These are phyloP conservation scores for Myotis planiceps DNA, from an alignment of 2,797 vertebrate genomes.

Conservation along the genomic window DNA sequence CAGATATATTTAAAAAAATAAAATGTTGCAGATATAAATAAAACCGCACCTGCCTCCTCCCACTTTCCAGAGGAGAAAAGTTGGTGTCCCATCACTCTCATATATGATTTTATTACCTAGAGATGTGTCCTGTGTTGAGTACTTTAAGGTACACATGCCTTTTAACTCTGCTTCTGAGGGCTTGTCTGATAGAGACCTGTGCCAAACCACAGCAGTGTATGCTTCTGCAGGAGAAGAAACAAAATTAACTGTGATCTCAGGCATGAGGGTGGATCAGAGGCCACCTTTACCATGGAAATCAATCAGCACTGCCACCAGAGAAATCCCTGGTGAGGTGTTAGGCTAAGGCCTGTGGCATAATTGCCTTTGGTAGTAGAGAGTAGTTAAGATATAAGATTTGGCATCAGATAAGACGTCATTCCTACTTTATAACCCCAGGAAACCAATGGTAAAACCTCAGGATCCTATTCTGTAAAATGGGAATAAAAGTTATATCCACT, in stretches of 20 bases:
- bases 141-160: neutral
- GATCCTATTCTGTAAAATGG: neutral
- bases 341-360: neutral
- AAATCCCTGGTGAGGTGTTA: neutral
- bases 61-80: neutral
- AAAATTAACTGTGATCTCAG: neutral
- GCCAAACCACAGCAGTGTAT: neutral
- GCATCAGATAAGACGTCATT: neutral
- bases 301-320: neutral
- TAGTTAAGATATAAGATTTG: neutral
- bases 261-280: neutral
- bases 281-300: neutral
- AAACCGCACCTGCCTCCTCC: neutral
- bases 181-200: neutral
- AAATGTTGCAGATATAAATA: neutral
- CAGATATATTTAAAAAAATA: neutral
- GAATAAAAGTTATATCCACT: neutral
- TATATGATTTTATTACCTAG: neutral
- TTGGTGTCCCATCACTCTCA: neutral
- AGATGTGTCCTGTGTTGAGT: no score
- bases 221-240: neutral
- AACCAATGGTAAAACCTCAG: neutral
- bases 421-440: neutral
- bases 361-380: neutral
- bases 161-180: neutral